Evolutionary conservation across 2,888 invertebrate genomes (phyloP), one percentile per base, ranked within the genome.

Genomic region (Noctuana brunneofusca): DNA sequence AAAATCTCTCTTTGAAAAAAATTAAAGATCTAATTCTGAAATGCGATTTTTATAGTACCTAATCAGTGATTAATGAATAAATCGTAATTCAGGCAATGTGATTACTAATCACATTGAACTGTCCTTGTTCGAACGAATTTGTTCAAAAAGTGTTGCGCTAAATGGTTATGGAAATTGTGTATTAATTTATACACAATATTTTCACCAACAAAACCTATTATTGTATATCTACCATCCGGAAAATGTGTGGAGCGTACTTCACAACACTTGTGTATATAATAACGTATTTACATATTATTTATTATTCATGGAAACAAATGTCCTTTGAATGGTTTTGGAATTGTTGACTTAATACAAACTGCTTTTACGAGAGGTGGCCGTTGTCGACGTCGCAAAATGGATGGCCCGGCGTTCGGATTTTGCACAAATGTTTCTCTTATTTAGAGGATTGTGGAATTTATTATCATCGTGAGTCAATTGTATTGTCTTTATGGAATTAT

Each of bases 291-390:
- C 85, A 86, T 87, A 86, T 82, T 86, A 84, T 62, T 55, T 59
- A 59, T 84, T 86, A 87, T 87, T 87, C 87, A 87, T 86, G 86
- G 83, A 84, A 88, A 88, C 88, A 88, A 89, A 88, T 88, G 86
- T 85, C 81, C 79, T 77, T 80, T 81, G 81, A 85, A 88, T 84
- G 85, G 86, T 84, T 86, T 86, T 81, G 84, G 80, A 86, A 87
- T 85, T 88, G 88, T 87, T 86, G 88, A 87, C 86, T 88, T 86
- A 87, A 88, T 87, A 88, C 87, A 86, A 87, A 87, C 80, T 86
- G 85, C 84, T 82, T 80, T 84, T 81, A 77, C 79, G 81, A 80
- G 81, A 81, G 84, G 82, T 84, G 85, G 83, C 80, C 83, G 77
- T 76, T 84, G 84, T 76, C 80, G 85, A 83, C 83, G 68, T 80